Evolutionary conservation across 1,140 invertebrate genomes (phyloP), one percentile per base, ranked within the genome.

Genomic region (Drosophila micromelanica): DNA sequence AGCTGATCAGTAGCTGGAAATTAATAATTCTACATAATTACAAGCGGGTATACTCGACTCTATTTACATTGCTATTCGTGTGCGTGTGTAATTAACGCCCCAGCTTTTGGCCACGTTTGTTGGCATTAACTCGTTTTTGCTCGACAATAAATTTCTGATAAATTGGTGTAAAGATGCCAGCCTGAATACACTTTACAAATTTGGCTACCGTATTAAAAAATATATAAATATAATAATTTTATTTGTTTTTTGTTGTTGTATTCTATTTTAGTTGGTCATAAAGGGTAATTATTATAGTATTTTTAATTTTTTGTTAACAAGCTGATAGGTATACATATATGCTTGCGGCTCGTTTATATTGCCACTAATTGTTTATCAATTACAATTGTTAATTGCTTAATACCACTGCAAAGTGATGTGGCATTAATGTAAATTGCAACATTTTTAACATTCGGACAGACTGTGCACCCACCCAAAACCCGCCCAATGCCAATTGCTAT

Each of bases 361-460:
- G 74, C 64, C 78, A 51, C 78, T 81, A 86, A 86, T 86, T 86
- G 82, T 78, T 87, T 82, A 87, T 86, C 84, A 86, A 86, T 86
- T 86, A 78, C 78, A 78, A 64, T 82, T 87, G 78, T 78, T 86
- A 86, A 86, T 86, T 86, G 75, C 75, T 87, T 78, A 86, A 86
- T 86, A 64, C 82, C 64, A 57, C 72, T 76, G 75, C 55, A 79
- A 85, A 76, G 80, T 79, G 76, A 76, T 57, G 65, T 51, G 57
- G 73, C 67, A 65, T 71, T 64, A 55, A 69, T 69, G 56, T 32
- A 60, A 73, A 61, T 60, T 73, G 70, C 55, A 51, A 15, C 9
- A 51, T 51, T 62, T 62, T 73, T 45, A 59, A 52, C 70, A 67
- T 73, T 71, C 54, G 51, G 42, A n/a, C 67, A 60, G 37, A 20